Evolutionary conservation across 2,797 vertebrate species (phyloP).

Genomic region (Tympanoctomys barrerae): DNA sequence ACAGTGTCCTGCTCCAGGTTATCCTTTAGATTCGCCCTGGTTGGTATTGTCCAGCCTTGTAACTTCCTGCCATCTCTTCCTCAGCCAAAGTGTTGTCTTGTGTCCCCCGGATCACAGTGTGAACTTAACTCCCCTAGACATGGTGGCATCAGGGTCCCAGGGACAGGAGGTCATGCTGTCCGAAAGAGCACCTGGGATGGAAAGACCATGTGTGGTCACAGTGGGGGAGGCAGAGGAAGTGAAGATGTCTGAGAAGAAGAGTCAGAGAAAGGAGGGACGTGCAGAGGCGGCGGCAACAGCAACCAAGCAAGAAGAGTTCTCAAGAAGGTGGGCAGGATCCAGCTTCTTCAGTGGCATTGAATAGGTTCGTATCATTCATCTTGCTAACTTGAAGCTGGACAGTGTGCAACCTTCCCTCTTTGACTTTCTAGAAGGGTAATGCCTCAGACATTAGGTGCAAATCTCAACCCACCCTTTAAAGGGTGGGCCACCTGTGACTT

Average conservation of each 20-base stretch:
- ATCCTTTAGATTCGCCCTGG: not conserved
- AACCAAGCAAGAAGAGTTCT: not conserved
- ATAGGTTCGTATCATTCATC: not conserved
- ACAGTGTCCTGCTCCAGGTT: no score
- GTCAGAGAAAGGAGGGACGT: no score
- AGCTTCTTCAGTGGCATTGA: not conserved
- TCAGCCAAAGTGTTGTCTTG: not conserved
- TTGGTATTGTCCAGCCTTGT: not conserved
- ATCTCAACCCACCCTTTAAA: not conserved
- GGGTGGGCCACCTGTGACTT: not conserved
- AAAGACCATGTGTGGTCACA: not conserved
- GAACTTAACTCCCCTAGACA: not conserved
- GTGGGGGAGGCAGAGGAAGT: not conserved
- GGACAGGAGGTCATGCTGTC: not conserved
- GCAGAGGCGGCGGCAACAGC: fast-evolving
- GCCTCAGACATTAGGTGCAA: not conserved
- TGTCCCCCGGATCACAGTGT: not conserved
- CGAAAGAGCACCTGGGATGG: no score
- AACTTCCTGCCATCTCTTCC: fast-evolving
- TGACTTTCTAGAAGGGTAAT: not conserved
- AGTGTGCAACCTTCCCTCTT: not conserved
- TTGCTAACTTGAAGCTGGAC: not conserved
- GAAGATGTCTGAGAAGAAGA: not conserved
- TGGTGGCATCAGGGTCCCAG: not conserved
- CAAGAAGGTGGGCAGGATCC: not conserved